phyloP scores from a whole-genome alignment of 2,888 invertebrate genomes.

The Macropis europaea region DNA sequence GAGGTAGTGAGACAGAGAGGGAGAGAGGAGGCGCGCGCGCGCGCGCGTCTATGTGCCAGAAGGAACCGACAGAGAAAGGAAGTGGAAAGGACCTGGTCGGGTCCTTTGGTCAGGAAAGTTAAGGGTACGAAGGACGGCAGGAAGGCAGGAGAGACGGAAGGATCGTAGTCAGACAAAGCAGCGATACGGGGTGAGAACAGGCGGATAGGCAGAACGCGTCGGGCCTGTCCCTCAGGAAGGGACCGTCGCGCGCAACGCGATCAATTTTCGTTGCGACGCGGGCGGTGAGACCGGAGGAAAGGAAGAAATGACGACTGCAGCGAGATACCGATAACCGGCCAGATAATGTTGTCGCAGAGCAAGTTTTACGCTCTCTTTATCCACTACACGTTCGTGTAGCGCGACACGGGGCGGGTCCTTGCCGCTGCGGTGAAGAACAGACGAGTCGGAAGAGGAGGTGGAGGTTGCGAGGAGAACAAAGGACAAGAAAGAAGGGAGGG shows the following conservation, averaged over 20 bases:
- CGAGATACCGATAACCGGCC: constrained; percentile 63
- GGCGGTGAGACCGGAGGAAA: constrained; percentile 50
- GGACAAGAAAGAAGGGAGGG: constrained; percentile 6
- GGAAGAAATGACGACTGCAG: constrained; percentile 56
- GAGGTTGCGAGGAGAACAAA: constrained; percentile 28
- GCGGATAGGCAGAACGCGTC: constrained; percentile 50
- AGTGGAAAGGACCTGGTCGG: constrained; percentile 54
- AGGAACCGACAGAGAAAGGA: constrained; percentile 51
- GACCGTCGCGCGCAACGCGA: constrained; percentile 69
- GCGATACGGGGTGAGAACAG: constrained; percentile 30
- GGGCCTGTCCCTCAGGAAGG: constrained; percentile 62
- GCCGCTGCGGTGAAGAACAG: constrained; percentile 64
- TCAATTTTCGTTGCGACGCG: constrained; percentile 69
- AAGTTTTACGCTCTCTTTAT: constrained; percentile 78
- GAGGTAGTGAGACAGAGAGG: constrained; percentile 5
- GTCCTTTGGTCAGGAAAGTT: constrained; percentile 42
- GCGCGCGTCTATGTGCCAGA: constrained; percentile 54
- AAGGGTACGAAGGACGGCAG: constrained; percentile 44
- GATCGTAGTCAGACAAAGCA: constrained; percentile 23
- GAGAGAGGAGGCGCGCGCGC: constrained; percentile 29
- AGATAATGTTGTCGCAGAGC: constrained; percentile 76
- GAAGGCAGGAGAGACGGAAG: constrained; percentile 44
- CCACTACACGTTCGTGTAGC: constrained; percentile 78
- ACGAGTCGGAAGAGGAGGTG: constrained; percentile 11
- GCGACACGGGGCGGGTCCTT: constrained; percentile 76